Evolutionary conservation across 2,113 vertebrate genomes (phyloP), one percentile per base, ranked within the genome.

Genomic region (Gopherus flavomarginatus): DNA sequence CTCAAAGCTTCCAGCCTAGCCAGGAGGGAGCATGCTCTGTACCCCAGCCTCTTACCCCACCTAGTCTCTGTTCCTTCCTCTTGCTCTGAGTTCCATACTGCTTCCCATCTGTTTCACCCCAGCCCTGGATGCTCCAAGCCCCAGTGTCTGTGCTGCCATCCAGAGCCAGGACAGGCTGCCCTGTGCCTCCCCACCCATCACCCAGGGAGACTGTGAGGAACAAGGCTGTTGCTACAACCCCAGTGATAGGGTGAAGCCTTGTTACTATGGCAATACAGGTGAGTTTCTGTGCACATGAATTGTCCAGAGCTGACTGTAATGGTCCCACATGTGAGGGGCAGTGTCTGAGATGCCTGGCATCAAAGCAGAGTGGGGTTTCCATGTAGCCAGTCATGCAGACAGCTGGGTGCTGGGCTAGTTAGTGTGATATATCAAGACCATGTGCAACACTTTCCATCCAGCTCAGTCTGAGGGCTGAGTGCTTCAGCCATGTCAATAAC

Each of bases 231-330:
- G 88, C 83, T 95, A 91, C 1, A 21, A 49, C 24, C 9, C 72
- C 7, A 50, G 35, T 22, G 81, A 90, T 69, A 82, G 22, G 31
- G 49, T 26, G 29, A 90, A 78, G 44, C 82, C 93, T 82, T 97
- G 95, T 93, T 97, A 95, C 56, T 97, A 92, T 2, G 87, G 86
- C 84, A 97, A 97, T 80, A 95, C 57, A 82, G 96, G 62, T 91
- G 81, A 56, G 12, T 82, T 83, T 3, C 19, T 17, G 56, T 27
- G 7, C 19, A 10, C 49, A 16, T 62, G n/a, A 47, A 8, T 11
- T 49, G 6, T n/a, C 47, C 31, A 26, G 49, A 69, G 29, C 35
- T 44, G 75, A 80, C 8, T n/a, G 35, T 52, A 29, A 65, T 79
- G 65, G 26, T 72, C 35, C 24, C 19, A 2, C 26, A 2, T 26